phyloP scores from a whole-genome alignment of 2,797 vertebrate genomes.

The Fratercula arctica region DNA sequence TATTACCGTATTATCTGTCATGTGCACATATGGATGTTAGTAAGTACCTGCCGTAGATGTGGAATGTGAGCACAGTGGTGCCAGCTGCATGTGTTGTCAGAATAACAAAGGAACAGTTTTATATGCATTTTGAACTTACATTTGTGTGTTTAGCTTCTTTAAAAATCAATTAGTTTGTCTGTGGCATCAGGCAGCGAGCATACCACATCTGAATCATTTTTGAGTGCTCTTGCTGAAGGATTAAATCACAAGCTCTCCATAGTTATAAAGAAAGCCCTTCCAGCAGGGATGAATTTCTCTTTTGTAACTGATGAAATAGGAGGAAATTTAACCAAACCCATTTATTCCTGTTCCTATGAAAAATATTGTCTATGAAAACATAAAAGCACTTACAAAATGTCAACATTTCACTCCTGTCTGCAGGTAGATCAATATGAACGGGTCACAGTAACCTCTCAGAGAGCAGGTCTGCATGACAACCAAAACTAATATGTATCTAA shows the following conservation, averaged over 20 bases:
- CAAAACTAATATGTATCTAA: neutral
- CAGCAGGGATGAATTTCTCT: neutral
- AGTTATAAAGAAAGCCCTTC: neutral
- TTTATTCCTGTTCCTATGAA: neutral
- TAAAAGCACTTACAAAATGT: slow-evolving; percentile 25
- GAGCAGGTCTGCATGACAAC: slow-evolving; percentile 32
- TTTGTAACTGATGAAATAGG: neutral
- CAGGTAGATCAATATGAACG: neutral
- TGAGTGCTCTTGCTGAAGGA: neutral
- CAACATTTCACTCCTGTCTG: slow-evolving; percentile 30
- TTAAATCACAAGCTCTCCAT: neutral
- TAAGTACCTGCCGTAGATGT: neutral
- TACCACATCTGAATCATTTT: neutral
- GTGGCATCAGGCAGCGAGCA: neutral
- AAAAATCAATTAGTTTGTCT: neutral
- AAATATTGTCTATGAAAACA: slow-evolving; percentile 41
- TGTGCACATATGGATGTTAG: neutral
- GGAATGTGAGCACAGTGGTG: neutral
- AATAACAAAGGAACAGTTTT: neutral
- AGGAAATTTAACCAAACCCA: neutral
- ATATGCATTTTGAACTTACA: neutral
- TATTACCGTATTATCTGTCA: neutral
- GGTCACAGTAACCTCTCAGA: slow-evolving; percentile 53
- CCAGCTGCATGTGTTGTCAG: neutral
- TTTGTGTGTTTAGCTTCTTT: neutral